Evolutionary conservation across 1,140 invertebrate genomes (phyloP), one percentile per base, ranked within the genome.

Genomic region (Nephotettix cincticeps): DNA sequence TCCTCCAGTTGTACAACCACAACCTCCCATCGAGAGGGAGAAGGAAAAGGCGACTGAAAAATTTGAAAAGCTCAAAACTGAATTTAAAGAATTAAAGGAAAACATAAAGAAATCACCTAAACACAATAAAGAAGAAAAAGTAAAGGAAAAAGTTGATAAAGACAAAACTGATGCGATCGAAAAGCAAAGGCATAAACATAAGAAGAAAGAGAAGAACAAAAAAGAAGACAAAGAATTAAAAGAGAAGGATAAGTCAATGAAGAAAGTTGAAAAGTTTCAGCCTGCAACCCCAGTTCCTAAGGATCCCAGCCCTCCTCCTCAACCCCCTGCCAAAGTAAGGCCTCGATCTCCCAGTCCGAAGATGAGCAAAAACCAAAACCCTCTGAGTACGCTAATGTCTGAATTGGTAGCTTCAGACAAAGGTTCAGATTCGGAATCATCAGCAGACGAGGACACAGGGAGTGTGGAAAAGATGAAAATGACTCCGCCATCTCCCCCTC

Each of bases 1-100:
- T 54, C 72, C 69, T 27, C n/a, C 70, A 27, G 68, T 72, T 14
- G 82, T 77, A 54, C 72, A 36, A 21, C 69, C 68, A 40, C 30
- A 68, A 11, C 72, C 69, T 54, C 14, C 69, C 14, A 69, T 73
- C 9, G 56, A 76, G 29, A 72, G 65, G 28, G 83, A 85, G 73
- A 83, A 85, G 77, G 82, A 83, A 73, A 86, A 84, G 77, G 84
- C 86, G 68, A 80, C 83, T 3, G 81, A 76, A 14, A 72, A 70
- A 45, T 21, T 19, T 51, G 69, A 73, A 81, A 84, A 68, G 84
- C n/a, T 71, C 11, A 54, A 71, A 71, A 23, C 43, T 43, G 27
- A 68, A 4, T 23, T 27, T 45, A 73, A 68, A 68, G 68, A 68
- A 56, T 65, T 71, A 17, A 73, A 70, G 47, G 69, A 73, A 36